These are phyloP conservation scores for Neopelma chrysocephalum DNA, from an alignment of 2,797 vertebrate genomes.

Conservation along the genomic window DNA sequence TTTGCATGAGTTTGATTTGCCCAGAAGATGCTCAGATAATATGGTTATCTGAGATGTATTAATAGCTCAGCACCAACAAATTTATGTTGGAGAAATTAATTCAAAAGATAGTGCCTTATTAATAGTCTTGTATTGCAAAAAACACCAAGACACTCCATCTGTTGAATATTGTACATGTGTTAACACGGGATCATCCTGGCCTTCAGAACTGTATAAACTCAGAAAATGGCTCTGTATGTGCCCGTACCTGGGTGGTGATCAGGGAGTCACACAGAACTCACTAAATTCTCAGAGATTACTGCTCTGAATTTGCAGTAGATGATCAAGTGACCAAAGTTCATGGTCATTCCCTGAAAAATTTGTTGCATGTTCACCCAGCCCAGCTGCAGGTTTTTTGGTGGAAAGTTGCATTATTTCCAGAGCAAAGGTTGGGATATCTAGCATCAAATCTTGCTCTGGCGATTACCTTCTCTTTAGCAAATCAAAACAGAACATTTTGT, in stretches of 20 bases:
- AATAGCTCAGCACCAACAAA: not conserved
- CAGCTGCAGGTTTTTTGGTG: not conserved
- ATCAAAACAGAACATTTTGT: not conserved
- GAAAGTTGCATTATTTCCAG: not conserved
- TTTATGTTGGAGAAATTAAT: not conserved
- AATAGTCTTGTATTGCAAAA: not conserved
- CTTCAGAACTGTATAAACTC: not conserved
- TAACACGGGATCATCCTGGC: not conserved
- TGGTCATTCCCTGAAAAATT: not conserved
- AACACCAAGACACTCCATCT: not conserved
- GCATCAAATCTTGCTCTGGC: not conserved
- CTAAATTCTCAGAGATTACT: not conserved
- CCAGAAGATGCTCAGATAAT: constrained; percentile 6
- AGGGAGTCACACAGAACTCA: not conserved
- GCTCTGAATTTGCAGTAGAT: not conserved
- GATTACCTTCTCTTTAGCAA: not conserved
- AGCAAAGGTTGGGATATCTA: not conserved
- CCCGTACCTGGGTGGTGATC: rapidly evolving
- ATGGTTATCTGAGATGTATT: not conserved
- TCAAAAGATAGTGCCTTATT: constrained; percentile 17
- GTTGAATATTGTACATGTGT: not conserved
- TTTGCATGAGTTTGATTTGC: not conserved
- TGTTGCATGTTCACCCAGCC: rapidly evolving
- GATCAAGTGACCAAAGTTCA: not conserved
- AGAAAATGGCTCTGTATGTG: not conserved